Evolutionary conservation across 2,113 vertebrate species (phyloP).

Genomic region (Danio rerio): GRCz12tu NC_133192.1:28402501-28403000

Average conservation of each 20-base stretch:
- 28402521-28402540: conserved; percentile 6
- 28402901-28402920: conserved; percentile 85
- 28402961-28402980: background rate
- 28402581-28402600: background rate
- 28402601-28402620: background rate
- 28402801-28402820: conserved; percentile 67
- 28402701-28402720: background rate
- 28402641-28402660: background rate
- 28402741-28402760: too few relatives aligned
- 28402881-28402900: conserved; percentile 90
- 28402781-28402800: conserved; percentile 65
- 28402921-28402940: conserved; percentile 92
- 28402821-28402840: conserved; percentile 77
- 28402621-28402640: background rate
- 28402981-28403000: too few relatives aligned
- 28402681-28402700: background rate
- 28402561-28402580: background rate
- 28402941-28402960: conserved; percentile 34
- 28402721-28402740: background rate
- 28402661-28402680: background rate
- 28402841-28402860: conserved; percentile 83
- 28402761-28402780: conserved; percentile 81
- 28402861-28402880: conserved; percentile 92
- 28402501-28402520: background rate
- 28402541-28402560: background rate